Evolutionary conservation across 2,113 vertebrate genomes (phyloP).

Genomic region (Carettochelys insculpta): DNA sequence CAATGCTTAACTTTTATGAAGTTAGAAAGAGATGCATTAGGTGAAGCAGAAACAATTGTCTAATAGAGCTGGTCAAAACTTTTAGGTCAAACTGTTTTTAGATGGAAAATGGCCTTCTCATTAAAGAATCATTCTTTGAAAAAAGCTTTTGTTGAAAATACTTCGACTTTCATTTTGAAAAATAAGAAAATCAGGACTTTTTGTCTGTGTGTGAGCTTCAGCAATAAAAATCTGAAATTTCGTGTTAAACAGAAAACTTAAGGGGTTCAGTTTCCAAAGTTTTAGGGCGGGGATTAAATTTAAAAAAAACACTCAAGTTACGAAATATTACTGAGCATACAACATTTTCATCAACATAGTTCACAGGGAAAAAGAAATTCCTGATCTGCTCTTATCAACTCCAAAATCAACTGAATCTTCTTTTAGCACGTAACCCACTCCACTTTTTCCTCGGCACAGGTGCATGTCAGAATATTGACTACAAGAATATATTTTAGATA

Average conservation of each 20-base stretch:
- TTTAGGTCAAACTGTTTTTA: background rate
- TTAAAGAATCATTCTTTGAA: background rate
- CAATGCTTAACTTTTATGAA: background rate
- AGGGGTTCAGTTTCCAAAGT: background rate
- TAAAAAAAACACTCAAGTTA: background rate
- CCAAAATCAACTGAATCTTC: background rate
- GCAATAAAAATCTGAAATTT: background rate
- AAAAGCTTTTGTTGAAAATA: background rate
- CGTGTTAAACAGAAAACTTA: background rate
- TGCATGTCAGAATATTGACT: background rate
- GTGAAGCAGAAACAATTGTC: slow-evolving; percentile 3
- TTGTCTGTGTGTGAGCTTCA: background rate
- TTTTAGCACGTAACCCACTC: background rate
- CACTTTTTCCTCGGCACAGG: background rate
- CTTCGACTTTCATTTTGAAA: background rate
- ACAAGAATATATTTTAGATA: background rate
- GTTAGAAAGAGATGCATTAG: background rate
- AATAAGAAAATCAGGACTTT: background rate
- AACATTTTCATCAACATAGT: background rate
- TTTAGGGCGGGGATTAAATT: background rate
- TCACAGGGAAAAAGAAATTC: background rate
- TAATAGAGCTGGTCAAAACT: background rate
- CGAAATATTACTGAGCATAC: background rate
- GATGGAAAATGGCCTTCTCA: background rate
- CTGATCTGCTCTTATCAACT: background rate